These are phyloP conservation scores for Spermophilus dauricus DNA, from an alignment of 2,113 vertebrate species.

Conservation along the genomic window DNA sequence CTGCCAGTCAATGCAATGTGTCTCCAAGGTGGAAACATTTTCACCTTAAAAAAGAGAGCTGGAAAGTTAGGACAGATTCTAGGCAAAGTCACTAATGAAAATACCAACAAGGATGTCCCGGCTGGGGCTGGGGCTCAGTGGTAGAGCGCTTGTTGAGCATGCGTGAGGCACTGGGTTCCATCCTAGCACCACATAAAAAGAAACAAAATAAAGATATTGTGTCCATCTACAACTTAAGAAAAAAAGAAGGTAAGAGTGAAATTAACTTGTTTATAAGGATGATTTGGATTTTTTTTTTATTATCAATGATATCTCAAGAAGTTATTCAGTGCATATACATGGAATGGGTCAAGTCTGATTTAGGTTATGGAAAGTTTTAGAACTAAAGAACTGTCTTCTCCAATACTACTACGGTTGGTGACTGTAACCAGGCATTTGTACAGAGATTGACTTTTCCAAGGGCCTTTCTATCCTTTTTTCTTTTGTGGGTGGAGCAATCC, in stretches of 20 bases:
- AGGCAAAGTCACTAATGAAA: neutral
- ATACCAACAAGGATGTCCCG: neutral
- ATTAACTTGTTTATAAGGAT: neutral
- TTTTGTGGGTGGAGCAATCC: neutral
- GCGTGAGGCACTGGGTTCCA: too few species aligned
- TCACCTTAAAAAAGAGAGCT: neutral
- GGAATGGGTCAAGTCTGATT: neutral
- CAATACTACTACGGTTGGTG: neutral
- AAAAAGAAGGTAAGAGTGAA: neutral
- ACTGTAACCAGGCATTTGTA: neutral
- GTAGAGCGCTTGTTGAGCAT: too few species aligned
- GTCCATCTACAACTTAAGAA: too few species aligned
- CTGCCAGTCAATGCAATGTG: neutral
- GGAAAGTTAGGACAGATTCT: neutral
- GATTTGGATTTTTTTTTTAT: neutral
- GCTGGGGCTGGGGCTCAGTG: too few species aligned
- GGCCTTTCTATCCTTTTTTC: neutral
- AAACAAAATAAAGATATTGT: too few species aligned
- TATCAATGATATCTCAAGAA: neutral
- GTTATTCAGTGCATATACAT: neutral
- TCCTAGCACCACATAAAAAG: too few species aligned
- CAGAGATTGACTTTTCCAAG: constrained; percentile 19
- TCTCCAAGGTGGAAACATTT: neutral
- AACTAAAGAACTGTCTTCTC: neutral
- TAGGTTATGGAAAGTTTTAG: neutral